Conservation (phyloP, 2,888 invertebrate species). For the Sinhomidia bicolor region DNA sequence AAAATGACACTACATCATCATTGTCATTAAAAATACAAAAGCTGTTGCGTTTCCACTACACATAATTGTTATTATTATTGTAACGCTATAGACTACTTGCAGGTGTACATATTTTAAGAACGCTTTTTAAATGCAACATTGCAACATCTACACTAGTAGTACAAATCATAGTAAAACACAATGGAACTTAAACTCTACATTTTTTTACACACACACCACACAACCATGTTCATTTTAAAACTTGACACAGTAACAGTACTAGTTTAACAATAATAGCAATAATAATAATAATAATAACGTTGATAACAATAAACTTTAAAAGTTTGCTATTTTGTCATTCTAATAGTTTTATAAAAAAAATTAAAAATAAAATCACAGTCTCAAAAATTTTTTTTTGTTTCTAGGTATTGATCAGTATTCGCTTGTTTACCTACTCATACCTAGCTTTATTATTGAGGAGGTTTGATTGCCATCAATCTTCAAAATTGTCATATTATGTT, state of each 20-base stretch:
- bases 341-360: not conserved
- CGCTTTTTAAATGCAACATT: no score
- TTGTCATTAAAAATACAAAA: no score
- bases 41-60: no score
- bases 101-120: no score
- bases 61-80: no score
- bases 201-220: no score
- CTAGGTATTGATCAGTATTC: not conserved
- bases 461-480: constrained; percentile 9
- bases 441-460: not conserved
- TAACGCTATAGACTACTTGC: no score
- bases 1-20: no score
- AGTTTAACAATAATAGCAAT: not conserved
- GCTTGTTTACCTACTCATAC: not conserved
- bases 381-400: constrained; percentile 20
- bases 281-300: not conserved
- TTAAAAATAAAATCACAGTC: constrained; percentile 56
- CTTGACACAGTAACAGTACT: not conserved
- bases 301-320: constrained; percentile 1
- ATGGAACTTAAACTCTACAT: no score
- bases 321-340: not conserved
- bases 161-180: no score
- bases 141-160: no score
- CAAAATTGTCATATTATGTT: not conserved
- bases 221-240: no score